Percentiles rank a stretch among this genome's conserved stretches.
phyloP scores from a whole-genome alignment of 2,797 vertebrate species.

The Falco concolor region DNA sequence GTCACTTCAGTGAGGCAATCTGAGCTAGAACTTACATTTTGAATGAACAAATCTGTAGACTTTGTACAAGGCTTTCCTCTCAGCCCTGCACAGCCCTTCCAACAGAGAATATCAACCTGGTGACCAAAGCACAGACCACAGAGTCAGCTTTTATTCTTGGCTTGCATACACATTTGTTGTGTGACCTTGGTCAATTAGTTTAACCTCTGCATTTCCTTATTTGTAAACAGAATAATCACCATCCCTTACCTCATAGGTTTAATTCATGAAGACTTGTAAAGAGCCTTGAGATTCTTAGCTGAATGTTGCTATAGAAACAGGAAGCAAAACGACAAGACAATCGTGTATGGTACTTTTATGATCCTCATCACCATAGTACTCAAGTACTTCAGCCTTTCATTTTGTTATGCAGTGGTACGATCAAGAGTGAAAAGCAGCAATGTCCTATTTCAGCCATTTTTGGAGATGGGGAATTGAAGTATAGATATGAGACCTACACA shows the following conservation, averaged over 20 bases:
- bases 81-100: not conserved
- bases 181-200: slow-evolving; percentile 14
- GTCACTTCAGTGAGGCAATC: slow-evolving; percentile 47
- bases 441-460: not conserved
- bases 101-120: not conserved
- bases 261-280: not conserved
- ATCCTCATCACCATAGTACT: not conserved
- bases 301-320: slow-evolving; percentile 21
- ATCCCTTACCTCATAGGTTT: not conserved
- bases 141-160: slow-evolving; percentile 23
- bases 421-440: not conserved
- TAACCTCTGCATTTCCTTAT: slow-evolving; percentile 29
- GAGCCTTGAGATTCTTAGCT: not conserved
- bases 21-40: not conserved
- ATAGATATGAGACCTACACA: not conserved
- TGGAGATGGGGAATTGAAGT: not conserved
- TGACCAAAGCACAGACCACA: not conserved
- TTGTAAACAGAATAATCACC: slow-evolving; percentile 21
- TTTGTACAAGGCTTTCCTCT: slow-evolving; percentile 33
- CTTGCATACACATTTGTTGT: not conserved
- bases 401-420: not conserved
- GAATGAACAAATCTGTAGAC: slow-evolving; percentile 20
- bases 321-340: not conserved
- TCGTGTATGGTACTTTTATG: not conserved
- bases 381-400: not conserved